Conservation (phyloP, 2,888 invertebrate species). For the Xanthorhoe designata region DNA sequence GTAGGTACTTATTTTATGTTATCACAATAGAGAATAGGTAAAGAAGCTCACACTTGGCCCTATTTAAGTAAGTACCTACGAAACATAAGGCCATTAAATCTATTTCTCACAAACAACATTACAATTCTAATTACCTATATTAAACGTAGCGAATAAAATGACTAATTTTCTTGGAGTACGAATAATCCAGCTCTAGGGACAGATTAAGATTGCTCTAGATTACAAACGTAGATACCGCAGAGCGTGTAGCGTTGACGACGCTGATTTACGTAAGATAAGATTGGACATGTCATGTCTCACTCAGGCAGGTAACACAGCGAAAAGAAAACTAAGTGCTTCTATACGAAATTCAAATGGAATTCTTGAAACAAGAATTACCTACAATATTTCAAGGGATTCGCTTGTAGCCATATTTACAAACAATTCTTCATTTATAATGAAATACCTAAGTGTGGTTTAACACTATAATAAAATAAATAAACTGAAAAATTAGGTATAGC, state of each 20-base stretch:
- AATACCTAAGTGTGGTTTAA: too few species aligned
- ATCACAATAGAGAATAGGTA: too few species aligned
- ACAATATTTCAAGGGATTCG: too few species aligned
- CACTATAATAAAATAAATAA: too few species aligned
- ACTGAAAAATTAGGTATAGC: too few species aligned
- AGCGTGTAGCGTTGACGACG: constrained; percentile 13
- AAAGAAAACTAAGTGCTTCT: neutral
- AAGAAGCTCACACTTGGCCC: too few species aligned
- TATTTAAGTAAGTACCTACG: too few species aligned
- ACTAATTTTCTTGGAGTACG: constrained; percentile 17
- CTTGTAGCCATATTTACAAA: too few species aligned
- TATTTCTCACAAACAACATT: neutral
- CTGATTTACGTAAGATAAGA: constrained; percentile 24
- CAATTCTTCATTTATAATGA: too few species aligned
- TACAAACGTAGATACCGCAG: constrained; percentile 4
- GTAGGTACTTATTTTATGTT: too few species aligned
- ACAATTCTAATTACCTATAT: constrained; percentile 21
- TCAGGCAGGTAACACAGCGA: neutral
- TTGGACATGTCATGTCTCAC: constrained; percentile 20
- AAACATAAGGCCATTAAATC: too few species aligned
- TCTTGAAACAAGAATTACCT: neutral
- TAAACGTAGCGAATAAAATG: constrained; percentile 21
- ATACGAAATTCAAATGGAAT: neutral
- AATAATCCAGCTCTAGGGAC: constrained; percentile 16
- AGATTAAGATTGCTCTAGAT: constrained; percentile 21